These are phyloP conservation scores for Drosophila simulans DNA, from an alignment of 1,140 invertebrate genomes.

Conservation along the genomic window DNA sequence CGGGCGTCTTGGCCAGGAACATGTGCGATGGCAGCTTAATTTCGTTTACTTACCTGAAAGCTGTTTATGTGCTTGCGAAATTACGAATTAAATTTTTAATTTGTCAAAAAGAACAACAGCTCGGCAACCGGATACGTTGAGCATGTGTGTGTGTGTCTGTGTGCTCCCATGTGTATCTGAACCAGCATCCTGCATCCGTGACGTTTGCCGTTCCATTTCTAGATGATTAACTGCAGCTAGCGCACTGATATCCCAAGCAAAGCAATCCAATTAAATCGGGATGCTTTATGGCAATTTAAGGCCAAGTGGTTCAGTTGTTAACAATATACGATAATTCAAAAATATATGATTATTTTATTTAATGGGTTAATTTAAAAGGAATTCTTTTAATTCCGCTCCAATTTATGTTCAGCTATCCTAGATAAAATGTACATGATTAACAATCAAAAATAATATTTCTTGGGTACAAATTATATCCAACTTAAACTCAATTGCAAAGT, in stretches of 20 bases:
- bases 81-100: slow-evolving; percentile 83
- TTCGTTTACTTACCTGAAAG: slow-evolving; percentile 79
- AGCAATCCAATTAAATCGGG: slow-evolving; percentile 5
- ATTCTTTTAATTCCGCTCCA: no score
- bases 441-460: no score
- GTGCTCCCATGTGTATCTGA: slow-evolving; percentile 26
- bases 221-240: slow-evolving; percentile 71
- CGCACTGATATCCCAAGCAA: slow-evolving; percentile 16
- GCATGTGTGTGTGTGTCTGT: slow-evolving; percentile 1
- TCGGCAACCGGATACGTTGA: slow-evolving; percentile 25
- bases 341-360: not conserved
- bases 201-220: slow-evolving; percentile 60
- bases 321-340: not conserved
- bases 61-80: slow-evolving; percentile 77
- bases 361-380: not conserved
- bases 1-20: slow-evolving; percentile 54
- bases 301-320: not conserved
- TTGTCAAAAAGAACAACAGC: slow-evolving; percentile 67
- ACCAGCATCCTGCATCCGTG: slow-evolving; percentile 43
- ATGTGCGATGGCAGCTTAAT: slow-evolving; percentile 67
- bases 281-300: slow-evolving; percentile 1
- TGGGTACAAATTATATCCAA: not conserved
- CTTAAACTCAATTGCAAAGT: not conserved
- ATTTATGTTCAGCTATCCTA: no score
- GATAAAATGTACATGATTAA: no score